phyloP scores from a whole-genome alignment of 2,888 invertebrate species.

The Carabus problematicus region DNA sequence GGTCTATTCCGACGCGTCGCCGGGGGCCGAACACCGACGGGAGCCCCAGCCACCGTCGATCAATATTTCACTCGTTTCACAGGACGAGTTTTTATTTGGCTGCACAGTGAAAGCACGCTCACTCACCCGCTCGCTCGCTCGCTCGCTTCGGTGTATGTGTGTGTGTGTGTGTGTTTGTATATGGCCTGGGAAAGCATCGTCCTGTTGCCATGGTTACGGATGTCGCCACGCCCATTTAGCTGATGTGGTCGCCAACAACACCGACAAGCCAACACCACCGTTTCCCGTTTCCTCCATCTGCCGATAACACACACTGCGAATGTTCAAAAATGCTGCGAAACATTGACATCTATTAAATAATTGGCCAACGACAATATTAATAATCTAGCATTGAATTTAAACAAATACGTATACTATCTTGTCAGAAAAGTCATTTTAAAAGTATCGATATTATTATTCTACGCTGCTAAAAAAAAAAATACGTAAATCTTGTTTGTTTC shows the following conservation, averaged over 20 bases:
- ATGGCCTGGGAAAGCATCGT: conserved; percentile 36
- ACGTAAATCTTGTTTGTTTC: background rate
- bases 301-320: background rate
- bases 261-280: background rate
- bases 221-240: background rate
- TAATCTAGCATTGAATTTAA: background rate
- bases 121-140: too few species aligned
- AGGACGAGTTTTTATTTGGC: conserved; percentile 25
- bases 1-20: conserved; percentile 23
- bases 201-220: conserved; percentile 25
- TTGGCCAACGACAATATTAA: background rate
- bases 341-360: background rate
- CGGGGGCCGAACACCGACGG: background rate
- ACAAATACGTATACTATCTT: background rate
- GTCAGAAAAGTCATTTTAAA: too few species aligned
- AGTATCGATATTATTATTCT: too few species aligned
- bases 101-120: background rate
- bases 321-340: background rate
- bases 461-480: too few species aligned
- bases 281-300: too few species aligned
- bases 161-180: too few species aligned
- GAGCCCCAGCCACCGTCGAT: conserved; percentile 17
- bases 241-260: too few species aligned
- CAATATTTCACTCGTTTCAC: conserved; percentile 36
- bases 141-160: background rate